Percentiles rank a stretch among this genome's conserved stretches.
Conservation (phyloP, 2,888 invertebrate species). For the Synanthedon myopaeformis region DNA sequence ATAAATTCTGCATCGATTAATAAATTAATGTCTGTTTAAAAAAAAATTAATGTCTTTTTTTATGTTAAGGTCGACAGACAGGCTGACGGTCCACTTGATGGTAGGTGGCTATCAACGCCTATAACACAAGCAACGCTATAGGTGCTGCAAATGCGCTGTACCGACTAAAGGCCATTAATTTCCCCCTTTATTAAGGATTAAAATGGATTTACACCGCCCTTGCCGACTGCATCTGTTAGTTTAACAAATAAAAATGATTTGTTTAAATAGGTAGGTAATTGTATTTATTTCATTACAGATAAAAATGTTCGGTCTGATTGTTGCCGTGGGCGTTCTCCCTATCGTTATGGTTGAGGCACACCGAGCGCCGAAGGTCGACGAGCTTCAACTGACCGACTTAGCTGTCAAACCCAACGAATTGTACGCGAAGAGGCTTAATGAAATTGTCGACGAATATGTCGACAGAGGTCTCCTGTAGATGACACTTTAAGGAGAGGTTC, state of each 20-base stretch:
- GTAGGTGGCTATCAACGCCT: too few relatives aligned
- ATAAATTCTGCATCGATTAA: too few relatives aligned
- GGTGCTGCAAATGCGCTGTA: too few relatives aligned
- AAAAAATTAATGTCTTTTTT: too few relatives aligned
- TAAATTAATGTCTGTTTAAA: too few relatives aligned
- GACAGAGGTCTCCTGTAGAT: slow-evolving; percentile 3
- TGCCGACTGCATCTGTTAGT: background rate
- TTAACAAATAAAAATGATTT: background rate
- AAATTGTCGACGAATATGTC: slow-evolving; percentile 2
- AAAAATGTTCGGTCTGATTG: background rate
- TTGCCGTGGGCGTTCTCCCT: background rate
- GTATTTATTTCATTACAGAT: background rate
- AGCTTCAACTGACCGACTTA: background rate
- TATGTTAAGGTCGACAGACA: background rate
- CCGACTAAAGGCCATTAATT: too few relatives aligned
- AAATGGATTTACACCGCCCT: background rate
- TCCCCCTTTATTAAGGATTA: too few relatives aligned
- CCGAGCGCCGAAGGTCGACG: slow-evolving; percentile 1
- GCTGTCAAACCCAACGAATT: background rate
- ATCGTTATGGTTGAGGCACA: slow-evolving; percentile 2
- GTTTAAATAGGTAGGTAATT: background rate
- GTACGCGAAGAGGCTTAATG: slow-evolving; percentile 1
- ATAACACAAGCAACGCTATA: too few relatives aligned
- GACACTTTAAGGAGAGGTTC: too few relatives aligned
- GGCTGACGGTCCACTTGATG: background rate